Evolutionary conservation across 2,888 invertebrate species (phyloP), one percentile per base, ranked within the genome.

Genomic region (Xestia xanthographa): DNA sequence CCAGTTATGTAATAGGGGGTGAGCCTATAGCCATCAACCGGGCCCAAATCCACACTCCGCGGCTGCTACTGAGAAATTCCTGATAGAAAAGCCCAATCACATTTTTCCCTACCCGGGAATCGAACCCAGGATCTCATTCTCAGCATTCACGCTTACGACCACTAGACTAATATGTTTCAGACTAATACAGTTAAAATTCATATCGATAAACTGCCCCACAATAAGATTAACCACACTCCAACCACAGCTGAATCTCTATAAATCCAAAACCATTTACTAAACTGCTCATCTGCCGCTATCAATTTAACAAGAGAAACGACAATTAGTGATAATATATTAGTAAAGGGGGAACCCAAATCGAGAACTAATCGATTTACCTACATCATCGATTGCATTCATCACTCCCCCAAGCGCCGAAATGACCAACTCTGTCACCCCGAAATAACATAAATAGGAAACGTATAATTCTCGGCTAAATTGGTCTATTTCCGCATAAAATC

Each of bases 401-500:
- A 93, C 91, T 90, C 93, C 93, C 93, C 90, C 82, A 80, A 79
- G 48, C 65, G 65, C 56, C 79, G 83, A 92, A 94, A 93, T 93
- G 93, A 93, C 93, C 93, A 91, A 92, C 92, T 82, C 88, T 92
- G 91, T 91, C 92, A 92, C 91, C 92, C 93, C 90, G 90, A 92
- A 92, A 92, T 93, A 92, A 92, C 74, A 78, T 84, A 79, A 83
- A 87, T 88, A 86, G 86, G 84, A 87, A 83, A 84, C 81, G 91
- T 90, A 94, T 94, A 94, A 95, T 95, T 93, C 92, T 90, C 90
- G 86, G 79, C 85, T 87, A 93, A 95, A 96, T 96, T 94, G 95
- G 92, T 94, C 95, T 91, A 96, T 96, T 95, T 96, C 95, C 94
- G 93, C 83, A 86, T 89, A 84, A 92, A 93, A 93, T 90, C 90